phyloP scores from a whole-genome alignment of 2,113 vertebrate genomes.

The Fregata magnificens region DNA sequence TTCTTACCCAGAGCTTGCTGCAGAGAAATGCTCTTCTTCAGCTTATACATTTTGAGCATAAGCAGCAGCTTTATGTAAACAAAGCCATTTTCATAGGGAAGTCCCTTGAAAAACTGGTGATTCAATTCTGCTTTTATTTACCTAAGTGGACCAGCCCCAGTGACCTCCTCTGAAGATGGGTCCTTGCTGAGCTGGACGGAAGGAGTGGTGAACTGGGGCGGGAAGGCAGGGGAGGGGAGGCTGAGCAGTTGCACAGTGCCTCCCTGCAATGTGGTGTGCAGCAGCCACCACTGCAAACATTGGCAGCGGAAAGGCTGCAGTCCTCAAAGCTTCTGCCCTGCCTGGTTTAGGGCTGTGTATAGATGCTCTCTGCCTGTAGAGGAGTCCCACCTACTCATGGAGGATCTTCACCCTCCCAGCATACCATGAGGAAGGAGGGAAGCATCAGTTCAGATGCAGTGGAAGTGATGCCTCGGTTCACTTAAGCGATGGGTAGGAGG shows the following conservation, averaged over 20 bases:
- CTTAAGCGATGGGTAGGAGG: background rate
- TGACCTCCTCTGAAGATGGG: background rate
- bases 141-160: background rate
- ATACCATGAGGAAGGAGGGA: background rate
- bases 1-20: background rate
- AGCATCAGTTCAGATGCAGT: background rate
- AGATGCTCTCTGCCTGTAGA: background rate
- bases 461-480: background rate
- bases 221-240: background rate
- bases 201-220: background rate
- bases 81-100: background rate
- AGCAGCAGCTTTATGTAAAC: background rate
- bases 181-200: background rate
- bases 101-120: background rate
- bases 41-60: background rate
- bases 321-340: background rate
- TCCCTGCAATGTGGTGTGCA: background rate
- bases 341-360: background rate
- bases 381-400: background rate
- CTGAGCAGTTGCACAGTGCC: background rate
- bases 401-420: background rate
- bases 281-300: accelerated
- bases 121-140: background rate
- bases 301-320: background rate
- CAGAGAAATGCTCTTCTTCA: background rate